These are phyloP conservation scores for Hylaea fasciaria DNA, from an alignment of 2,888 invertebrate genomes.

Conservation along the genomic window DNA sequence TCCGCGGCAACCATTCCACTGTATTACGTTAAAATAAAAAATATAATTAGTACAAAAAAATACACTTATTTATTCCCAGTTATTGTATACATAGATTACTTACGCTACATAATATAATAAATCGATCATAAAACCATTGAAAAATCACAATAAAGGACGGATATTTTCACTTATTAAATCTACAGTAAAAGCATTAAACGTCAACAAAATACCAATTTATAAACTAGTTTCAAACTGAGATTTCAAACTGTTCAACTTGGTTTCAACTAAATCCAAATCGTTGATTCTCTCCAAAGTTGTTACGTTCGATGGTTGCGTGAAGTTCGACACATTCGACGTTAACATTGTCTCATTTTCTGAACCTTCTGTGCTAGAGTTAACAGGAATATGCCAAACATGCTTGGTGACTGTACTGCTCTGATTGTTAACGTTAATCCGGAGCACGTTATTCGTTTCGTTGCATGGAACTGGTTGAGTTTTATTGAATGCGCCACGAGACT, in stretches of 20 bases:
- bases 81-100: neutral
- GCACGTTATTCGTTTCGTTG: conserved; percentile 20
- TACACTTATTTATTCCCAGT: neutral
- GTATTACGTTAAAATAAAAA: no score
- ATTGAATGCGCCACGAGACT: conserved; percentile 9
- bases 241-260: conserved; percentile 69
- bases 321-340: conserved; percentile 44
- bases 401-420: conserved; percentile 54
- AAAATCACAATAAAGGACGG: conserved; percentile 18
- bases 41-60: conserved; percentile 8
- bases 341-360: conserved; percentile 49
- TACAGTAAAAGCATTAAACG: neutral
- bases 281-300: conserved; percentile 75
- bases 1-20: conserved; percentile 8
- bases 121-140: conserved; percentile 22
- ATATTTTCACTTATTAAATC: neutral
- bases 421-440: conserved; percentile 57
- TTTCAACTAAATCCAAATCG: conserved; percentile 75
- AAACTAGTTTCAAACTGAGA: conserved; percentile 71
- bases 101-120: conserved; percentile 12
- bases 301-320: conserved; percentile 66
- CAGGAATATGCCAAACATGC: conserved; percentile 62
- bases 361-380: conserved; percentile 48
- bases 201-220: conserved; percentile 40
- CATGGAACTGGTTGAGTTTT: conserved; percentile 5